These are phyloP conservation scores for Eunapius fragilis DNA, from an alignment of 37 sponge, comb jelly and placozoan genomes.

Conservation along the genomic window DNA sequence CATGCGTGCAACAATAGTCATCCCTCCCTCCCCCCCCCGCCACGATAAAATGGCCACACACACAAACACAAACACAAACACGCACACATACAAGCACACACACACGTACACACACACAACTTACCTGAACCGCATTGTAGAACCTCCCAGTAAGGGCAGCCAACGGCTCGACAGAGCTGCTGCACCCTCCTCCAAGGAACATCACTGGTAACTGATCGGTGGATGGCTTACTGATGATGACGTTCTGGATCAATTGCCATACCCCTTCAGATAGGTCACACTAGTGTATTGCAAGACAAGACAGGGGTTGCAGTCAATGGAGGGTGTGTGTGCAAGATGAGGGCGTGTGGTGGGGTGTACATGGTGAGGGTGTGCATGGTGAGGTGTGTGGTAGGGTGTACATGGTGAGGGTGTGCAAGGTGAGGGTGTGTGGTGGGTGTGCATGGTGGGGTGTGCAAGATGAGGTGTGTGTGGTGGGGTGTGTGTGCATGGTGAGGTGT, in stretches of 20 bases:
- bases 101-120: slow-evolving; percentile 23
- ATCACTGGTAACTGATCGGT: slow-evolving; percentile 16
- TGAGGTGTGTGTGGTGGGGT: no score
- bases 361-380: no score
- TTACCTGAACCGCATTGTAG: slow-evolving; percentile 58
- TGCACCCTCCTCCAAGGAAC: slow-evolving; percentile 76
- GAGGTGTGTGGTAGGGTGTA: no score
- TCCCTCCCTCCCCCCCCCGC: no score
- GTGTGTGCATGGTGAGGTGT: no score
- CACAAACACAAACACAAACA: slow-evolving; percentile 1
- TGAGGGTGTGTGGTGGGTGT: no score
- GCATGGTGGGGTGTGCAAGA: no score
- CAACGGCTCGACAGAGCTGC: slow-evolving; percentile 50
- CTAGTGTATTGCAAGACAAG: slow-evolving; percentile 19
- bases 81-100: slow-evolving; percentile 11
- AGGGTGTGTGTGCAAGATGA: no score
- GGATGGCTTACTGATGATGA: slow-evolving; percentile 15
- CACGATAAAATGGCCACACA: no score
- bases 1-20: no score
- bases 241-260: slow-evolving; percentile 66
- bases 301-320: neutral
- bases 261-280: slow-evolving; percentile 71
- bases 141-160: slow-evolving; percentile 59
- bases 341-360: no score
- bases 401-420: no score